These are phyloP conservation scores for Lutraria lutraria DNA, from an alignment of 2,888 invertebrate species.

Conservation along the genomic window DNA sequence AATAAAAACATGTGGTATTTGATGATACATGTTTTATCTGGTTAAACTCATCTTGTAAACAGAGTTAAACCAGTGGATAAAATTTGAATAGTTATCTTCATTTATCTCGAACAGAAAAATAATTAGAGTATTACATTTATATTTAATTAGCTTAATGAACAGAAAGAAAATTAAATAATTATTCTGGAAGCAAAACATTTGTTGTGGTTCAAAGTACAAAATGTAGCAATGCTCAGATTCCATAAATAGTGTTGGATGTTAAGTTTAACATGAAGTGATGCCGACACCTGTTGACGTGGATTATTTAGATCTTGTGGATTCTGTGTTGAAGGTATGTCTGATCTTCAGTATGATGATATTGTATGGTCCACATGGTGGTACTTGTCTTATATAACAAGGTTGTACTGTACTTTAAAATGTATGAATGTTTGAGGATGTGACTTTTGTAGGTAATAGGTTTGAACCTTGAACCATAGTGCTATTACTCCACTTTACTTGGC, in stretches of 20 bases:
- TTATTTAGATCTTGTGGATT: conserved; percentile 39
- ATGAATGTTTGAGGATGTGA: too few relatives aligned
- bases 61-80: background rate
- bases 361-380: too few relatives aligned
- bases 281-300: background rate
- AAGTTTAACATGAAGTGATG: conserved; percentile 1
- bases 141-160: too few relatives aligned
- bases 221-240: too few relatives aligned
- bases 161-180: background rate
- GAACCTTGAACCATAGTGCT: too few relatives aligned
- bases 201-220: background rate
- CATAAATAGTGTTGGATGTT: background rate
- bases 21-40: background rate
- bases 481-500: too few relatives aligned
- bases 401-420: too few relatives aligned
- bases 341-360: too few relatives aligned
- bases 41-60: background rate
- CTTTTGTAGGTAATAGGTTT: too few relatives aligned
- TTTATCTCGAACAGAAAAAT: background rate
- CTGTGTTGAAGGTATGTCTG: conserved; percentile 41
- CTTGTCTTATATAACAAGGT: too few relatives aligned
- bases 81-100: background rate
- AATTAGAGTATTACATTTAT: background rate
- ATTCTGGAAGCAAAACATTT: background rate
- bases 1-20: conserved; percentile 3